A percentile compares a stretch with the other conserved stretches of the same genome.
These are phyloP conservation scores for Enteromius anoplus DNA, from an alignment of 2,797 vertebrate species.

Conservation along the genomic window DNA sequence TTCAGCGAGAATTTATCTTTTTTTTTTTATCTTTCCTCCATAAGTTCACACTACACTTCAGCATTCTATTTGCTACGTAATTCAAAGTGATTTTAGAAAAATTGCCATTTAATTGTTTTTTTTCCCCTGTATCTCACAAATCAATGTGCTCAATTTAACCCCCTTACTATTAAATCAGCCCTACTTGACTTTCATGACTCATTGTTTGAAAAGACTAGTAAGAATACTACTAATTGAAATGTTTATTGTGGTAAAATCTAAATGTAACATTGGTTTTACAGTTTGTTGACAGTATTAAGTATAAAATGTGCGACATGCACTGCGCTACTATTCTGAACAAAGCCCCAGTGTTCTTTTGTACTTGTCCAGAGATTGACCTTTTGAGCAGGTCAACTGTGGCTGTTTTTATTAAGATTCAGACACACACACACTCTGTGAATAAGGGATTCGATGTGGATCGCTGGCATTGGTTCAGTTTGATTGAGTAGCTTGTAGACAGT, in stretches of 20 bases:
- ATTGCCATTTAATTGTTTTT: background rate
- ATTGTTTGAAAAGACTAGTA: conserved; percentile 1
- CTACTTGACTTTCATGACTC: background rate
- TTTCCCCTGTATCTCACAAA: background rate
- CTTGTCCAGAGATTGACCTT: conserved; percentile 24
- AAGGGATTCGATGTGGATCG: conserved; percentile 31
- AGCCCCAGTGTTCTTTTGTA: conserved; percentile 11
- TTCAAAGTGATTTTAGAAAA: background rate
- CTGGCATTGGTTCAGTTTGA: conserved; percentile 41
- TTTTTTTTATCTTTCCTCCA: background rate
- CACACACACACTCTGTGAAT: background rate
- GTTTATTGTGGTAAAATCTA: background rate
- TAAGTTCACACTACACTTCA: background rate
- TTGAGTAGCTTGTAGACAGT: conserved; percentile 40
- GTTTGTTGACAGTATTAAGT: background rate
- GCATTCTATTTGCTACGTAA: background rate
- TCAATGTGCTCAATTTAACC: background rate
- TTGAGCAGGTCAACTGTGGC: conserved; percentile 11
- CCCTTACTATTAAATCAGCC: background rate
- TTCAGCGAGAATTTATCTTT: background rate
- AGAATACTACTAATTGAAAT: background rate
- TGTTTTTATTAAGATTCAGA: conserved; percentile 42
- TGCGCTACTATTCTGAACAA: background rate
- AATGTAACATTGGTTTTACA: background rate
- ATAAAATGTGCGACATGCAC: background rate